Conservation (phyloP, 1,140 invertebrate genomes). For the Cherax destructor region DNA sequence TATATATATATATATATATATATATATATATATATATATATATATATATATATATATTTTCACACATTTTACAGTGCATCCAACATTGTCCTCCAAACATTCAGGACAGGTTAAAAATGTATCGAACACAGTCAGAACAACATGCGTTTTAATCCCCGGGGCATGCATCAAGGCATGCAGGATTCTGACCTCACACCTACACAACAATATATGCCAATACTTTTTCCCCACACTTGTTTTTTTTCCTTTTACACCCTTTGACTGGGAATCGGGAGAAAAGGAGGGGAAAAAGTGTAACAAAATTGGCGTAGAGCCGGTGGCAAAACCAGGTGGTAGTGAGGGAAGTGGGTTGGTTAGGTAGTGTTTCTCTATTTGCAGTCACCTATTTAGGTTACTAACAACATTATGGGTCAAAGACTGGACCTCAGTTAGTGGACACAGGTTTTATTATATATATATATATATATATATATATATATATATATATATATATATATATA, state of each 20-base stretch:
- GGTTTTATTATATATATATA: no score
- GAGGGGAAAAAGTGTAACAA: no score
- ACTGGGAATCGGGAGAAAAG: neutral
- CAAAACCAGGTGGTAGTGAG: no score
- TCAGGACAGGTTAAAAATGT: neutral
- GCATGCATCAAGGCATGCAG: neutral
- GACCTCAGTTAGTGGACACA: no score
- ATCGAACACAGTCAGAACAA: neutral
- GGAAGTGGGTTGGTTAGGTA: no score
- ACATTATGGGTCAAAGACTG: no score
- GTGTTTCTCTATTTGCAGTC: no score
- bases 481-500: no score
- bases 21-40: conserved; percentile 36
- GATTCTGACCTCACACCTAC: neutral
- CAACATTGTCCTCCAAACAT: neutral
- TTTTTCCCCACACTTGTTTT: neutral
- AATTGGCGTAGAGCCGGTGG: no score
- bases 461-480: no score
- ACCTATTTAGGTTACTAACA: no score
- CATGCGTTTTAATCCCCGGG: conserved; percentile 1
- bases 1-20: conserved; percentile 27
- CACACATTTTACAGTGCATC: neutral
- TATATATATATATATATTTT: conserved; percentile 7
- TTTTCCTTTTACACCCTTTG: neutral
- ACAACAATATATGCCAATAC: conserved; percentile 3